Evolutionary conservation across 2,113 vertebrate genomes (phyloP).

Genomic region (Plestiodon gilberti): DNA sequence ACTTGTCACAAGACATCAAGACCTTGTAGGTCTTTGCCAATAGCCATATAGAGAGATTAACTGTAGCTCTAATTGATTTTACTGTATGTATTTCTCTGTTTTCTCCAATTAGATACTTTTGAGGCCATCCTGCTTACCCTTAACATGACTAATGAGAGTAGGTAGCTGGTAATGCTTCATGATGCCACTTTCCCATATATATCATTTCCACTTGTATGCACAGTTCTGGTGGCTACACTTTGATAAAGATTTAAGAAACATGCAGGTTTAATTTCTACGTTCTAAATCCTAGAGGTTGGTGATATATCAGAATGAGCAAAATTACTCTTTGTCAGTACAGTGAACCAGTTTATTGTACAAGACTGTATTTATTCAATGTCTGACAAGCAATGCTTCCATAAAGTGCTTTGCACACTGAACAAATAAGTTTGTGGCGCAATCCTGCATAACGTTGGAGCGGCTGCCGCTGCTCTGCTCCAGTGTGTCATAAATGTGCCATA

Average conservation of each 20-base stretch:
- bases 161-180: conserved; percentile 68
- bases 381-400: conserved; percentile 3
- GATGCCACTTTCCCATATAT: conserved; percentile 59
- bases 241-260: conserved; percentile 59
- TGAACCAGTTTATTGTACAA: conserved; percentile 37
- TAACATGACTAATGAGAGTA: conserved; percentile 67
- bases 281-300: conserved; percentile 46
- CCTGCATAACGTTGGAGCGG: no score
- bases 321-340: conserved; percentile 55
- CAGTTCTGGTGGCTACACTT: conserved; percentile 57
- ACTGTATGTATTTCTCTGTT: conserved; percentile 30
- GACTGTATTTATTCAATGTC: conserved; percentile 38
- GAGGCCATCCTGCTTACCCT: conserved; percentile 55
- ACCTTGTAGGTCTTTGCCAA: conserved; percentile 55
- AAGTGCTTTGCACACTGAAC: not conserved
- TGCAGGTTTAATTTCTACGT: conserved; percentile 50
- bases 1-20: conserved; percentile 40
- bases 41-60: conserved; percentile 64
- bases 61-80: conserved; percentile 65
- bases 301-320: conserved; percentile 47
- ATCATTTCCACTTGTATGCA: conserved; percentile 53
- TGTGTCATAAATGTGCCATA: no score
- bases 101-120: conserved; percentile 58
- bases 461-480: no score
- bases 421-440: conserved; percentile 19